Evolutionary conservation across 2,888 invertebrate genomes (phyloP).

Genomic region (Ditylenchus weischeri): DNA sequence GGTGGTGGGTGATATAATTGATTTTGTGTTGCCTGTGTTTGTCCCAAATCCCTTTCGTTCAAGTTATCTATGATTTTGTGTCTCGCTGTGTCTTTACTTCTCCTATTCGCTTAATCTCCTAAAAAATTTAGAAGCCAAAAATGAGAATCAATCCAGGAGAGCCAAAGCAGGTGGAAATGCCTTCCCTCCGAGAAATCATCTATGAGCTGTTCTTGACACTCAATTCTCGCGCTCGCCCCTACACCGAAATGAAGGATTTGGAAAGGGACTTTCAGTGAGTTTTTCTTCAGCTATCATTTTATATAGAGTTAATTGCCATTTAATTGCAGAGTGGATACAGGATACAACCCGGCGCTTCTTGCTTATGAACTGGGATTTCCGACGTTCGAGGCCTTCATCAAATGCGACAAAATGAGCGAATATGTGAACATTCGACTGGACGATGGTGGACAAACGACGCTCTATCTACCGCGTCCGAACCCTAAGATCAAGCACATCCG

Average conservation of each 20-base stretch:
- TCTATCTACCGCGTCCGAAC: not conserved
- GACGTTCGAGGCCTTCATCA: not conserved
- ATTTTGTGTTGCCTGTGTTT: too few species aligned
- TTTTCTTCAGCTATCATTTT: not conserved
- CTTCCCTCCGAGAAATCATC: too few species aligned
- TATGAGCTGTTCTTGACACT: conserved; percentile 6
- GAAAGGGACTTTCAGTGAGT: conserved; percentile 8
- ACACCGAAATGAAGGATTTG: conserved; percentile 6
- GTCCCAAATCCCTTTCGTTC: too few species aligned
- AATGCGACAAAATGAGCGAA: not conserved
- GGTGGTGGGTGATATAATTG: too few species aligned
- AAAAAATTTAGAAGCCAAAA: too few species aligned
- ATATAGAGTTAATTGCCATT: not conserved
- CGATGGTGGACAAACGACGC: conserved; percentile 1
- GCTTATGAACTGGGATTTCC: conserved; percentile 11
- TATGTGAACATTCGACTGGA: not conserved
- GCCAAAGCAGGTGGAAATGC: not conserved
- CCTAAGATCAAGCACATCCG: conserved; percentile 5
- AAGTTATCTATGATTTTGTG: too few species aligned
- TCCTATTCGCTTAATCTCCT: too few species aligned
- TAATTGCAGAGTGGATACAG: conserved; percentile 1
- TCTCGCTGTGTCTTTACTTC: too few species aligned
- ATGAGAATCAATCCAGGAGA: too few species aligned
- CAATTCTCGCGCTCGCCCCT: conserved; percentile 2
- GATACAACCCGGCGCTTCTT: not conserved